These are phyloP conservation scores for Melitaea cinxia DNA, from an alignment of 1,140 invertebrate genomes.

Conservation along the genomic window DNA sequence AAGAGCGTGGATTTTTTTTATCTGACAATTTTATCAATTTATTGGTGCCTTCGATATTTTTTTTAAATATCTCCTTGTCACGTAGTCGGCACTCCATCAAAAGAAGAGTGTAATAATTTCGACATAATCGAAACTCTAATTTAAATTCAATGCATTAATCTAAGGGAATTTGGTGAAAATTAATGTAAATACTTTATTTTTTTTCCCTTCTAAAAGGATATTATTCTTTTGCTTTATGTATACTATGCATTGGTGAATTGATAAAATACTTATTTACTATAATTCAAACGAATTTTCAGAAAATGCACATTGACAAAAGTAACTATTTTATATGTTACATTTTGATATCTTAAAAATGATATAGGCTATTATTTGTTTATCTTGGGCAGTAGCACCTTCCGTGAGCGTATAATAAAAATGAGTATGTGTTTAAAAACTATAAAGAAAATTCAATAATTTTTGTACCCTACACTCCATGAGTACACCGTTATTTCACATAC, in stretches of 20 bases:
- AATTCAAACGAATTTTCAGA: too few species aligned
- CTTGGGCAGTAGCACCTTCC: too few species aligned
- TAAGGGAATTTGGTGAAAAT: not conserved
- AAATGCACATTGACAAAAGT: too few species aligned
- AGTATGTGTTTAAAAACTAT: too few species aligned
- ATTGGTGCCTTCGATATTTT: not conserved
- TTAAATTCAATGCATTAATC: constrained; percentile 2
- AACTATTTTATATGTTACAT: too few species aligned
- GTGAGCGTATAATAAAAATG: too few species aligned
- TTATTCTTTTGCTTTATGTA: not conserved
- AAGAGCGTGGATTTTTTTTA: not conserved
- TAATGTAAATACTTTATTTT: constrained; percentile 7
- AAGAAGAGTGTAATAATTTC: not conserved
- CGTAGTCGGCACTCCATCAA: not conserved
- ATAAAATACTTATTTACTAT: too few species aligned
- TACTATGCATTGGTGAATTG: not conserved
- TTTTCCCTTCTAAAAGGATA: not conserved
- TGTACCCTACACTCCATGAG: too few species aligned
- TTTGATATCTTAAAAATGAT: too few species aligned
- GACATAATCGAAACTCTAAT: not conserved
- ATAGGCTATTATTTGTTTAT: too few species aligned
- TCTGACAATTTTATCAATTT: not conserved
- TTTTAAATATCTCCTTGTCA: not conserved
- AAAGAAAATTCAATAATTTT: too few species aligned
- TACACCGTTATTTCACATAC: too few species aligned